A percentile compares a stretch with the other conserved stretches of the same genome.
Evolutionary conservation across 2,888 invertebrate species (phyloP).

Genomic region (Cephus spinipes): DNA sequence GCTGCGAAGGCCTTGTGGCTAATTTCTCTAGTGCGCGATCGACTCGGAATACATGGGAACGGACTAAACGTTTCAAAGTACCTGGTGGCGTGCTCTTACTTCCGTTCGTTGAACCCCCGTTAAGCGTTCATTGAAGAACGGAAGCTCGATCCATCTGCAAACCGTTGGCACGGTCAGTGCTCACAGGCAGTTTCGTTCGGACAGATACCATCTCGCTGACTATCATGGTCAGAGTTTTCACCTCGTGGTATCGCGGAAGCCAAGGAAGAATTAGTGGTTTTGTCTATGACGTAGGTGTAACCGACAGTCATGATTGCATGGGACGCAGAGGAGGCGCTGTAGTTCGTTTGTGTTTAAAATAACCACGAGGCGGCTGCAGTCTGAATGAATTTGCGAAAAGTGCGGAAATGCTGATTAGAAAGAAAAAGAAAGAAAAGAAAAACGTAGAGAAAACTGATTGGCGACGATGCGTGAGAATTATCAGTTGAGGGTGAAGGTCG

Average conservation of each 20-base stretch:
- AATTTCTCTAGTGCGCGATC: background rate
- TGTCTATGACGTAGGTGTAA: background rate
- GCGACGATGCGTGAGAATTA: background rate
- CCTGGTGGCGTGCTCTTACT: background rate
- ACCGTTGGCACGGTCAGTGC: background rate
- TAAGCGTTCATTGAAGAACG: conserved; percentile 54
- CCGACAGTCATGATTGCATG: background rate
- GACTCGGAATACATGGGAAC: background rate
- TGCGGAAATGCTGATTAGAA: background rate
- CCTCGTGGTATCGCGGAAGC: background rate
- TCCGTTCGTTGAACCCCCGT: background rate
- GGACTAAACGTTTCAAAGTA: background rate
- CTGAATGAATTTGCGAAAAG: background rate
- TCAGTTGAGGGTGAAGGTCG: background rate
- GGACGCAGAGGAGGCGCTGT: background rate
- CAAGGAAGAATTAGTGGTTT: background rate
- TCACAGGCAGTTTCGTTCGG: background rate
- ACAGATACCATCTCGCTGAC: background rate
- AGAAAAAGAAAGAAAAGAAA: background rate
- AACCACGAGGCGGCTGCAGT: background rate
- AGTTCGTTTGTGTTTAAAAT: background rate
- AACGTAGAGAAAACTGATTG: background rate
- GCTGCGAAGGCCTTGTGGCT: background rate
- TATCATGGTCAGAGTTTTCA: background rate
- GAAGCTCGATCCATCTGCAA: conserved; percentile 65